Evolutionary conservation across 2,797 vertebrate species (phyloP).

Genomic region (Ctenopoma multispine): DNA sequence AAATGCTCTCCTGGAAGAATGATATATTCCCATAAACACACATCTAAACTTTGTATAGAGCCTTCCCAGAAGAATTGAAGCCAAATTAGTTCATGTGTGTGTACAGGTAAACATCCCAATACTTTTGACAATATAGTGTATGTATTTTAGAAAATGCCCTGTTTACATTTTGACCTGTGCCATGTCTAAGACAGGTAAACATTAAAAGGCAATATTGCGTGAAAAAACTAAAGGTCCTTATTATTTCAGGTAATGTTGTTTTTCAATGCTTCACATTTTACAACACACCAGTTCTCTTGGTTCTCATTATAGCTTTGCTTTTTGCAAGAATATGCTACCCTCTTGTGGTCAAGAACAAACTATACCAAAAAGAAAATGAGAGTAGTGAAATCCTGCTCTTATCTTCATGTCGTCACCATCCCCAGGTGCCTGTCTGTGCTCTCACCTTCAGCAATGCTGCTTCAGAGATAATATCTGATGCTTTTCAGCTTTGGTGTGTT

Average conservation of each 20-base stretch:
- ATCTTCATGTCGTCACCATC: slow-evolving; percentile 12
- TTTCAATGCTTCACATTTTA: too few relatives aligned
- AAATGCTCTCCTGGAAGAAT: too few relatives aligned
- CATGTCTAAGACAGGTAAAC: background rate
- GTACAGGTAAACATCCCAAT: too few relatives aligned
- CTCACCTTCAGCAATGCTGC: slow-evolving; percentile 26
- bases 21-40: too few relatives aligned
- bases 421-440: slow-evolving; percentile 19
- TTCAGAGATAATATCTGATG: slow-evolving; percentile 15
- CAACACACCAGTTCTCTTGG: background rate
- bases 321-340: slow-evolving; percentile 19
- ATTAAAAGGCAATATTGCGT: background rate
- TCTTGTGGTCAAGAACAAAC: slow-evolving; percentile 47
- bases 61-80: too few relatives aligned
- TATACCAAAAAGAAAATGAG: background rate
- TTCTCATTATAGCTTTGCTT: background rate
- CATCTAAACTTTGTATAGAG: too few relatives aligned
- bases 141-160: too few relatives aligned
- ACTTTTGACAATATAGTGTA: too few relatives aligned
- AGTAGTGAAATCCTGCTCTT: background rate
- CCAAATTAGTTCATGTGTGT: too few relatives aligned
- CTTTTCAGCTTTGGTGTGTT: slow-evolving; percentile 35
- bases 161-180: too few relatives aligned
- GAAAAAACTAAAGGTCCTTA: background rate
- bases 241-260: background rate